These are phyloP conservation scores for Cremastinae sp. DNA, from an alignment of 2,888 invertebrate species.

Conservation along the genomic window DNA sequence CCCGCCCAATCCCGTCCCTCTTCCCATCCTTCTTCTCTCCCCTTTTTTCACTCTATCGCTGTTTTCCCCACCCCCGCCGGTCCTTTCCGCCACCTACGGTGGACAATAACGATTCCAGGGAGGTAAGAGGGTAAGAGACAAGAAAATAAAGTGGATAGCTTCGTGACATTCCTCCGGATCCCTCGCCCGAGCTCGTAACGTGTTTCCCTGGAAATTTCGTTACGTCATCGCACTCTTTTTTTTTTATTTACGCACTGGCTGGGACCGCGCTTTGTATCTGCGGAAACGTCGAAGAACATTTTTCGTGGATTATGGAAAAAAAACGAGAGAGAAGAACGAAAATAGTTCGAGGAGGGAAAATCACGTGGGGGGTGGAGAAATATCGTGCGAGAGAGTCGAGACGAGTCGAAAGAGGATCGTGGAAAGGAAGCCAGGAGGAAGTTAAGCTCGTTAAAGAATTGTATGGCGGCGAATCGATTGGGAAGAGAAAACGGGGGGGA, in stretches of 20 bases:
- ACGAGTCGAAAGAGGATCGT: slow-evolving; percentile 25
- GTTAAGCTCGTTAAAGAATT: slow-evolving; percentile 73
- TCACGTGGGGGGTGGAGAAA: slow-evolving; percentile 32
- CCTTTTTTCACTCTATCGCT: not conserved
- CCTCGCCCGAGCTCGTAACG: too few species aligned
- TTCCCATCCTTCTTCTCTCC: not conserved
- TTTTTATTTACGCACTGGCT: too few species aligned
- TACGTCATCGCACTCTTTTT: too few species aligned
- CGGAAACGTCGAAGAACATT: too few species aligned
- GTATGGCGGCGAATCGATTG: slow-evolving; percentile 68
- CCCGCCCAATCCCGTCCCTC: slow-evolving; percentile 20
- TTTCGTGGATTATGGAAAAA: too few species aligned
- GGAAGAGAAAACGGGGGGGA: slow-evolving; percentile 58
- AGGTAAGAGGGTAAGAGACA: slow-evolving; percentile 1
- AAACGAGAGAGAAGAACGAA: too few species aligned
- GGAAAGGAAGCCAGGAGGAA: slow-evolving; percentile 63
- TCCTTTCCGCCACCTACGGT: slow-evolving; percentile 11
- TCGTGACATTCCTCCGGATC: slow-evolving; percentile 44
- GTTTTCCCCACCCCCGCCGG: too few species aligned
- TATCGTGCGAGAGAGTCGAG: too few species aligned
- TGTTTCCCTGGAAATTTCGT: too few species aligned
- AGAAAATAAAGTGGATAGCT: slow-evolving; percentile 36
- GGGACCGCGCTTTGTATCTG: too few species aligned
- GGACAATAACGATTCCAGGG: slow-evolving; percentile 55
- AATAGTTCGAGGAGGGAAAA: slow-evolving; percentile 49